Percentiles rank a stretch among this genome's conserved stretches.
Evolutionary conservation across 2,113 vertebrate species (phyloP).

Genomic region (Erythrolamprus reginae): DNA sequence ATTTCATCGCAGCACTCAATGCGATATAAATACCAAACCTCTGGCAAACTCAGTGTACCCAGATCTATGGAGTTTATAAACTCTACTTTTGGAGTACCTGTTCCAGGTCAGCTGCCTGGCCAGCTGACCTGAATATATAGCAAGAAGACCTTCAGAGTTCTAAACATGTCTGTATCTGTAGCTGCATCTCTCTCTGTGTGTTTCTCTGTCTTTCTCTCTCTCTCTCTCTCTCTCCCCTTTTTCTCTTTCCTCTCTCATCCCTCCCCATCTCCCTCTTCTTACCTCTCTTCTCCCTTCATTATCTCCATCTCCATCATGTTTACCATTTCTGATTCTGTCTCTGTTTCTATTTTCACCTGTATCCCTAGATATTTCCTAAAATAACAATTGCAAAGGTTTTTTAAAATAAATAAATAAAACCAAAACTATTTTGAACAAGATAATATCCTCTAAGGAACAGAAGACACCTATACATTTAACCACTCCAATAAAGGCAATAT

Average conservation of each 20-base stretch:
- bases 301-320: not conserved
- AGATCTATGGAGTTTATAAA: not conserved
- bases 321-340: not conserved
- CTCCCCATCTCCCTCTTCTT: not conserved
- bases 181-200: not conserved
- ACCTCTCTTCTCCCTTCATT: not conserved
- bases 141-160: not conserved
- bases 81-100: not conserved
- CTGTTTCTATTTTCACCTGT: not conserved
- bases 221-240: too few relatives aligned
- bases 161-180: not conserved
- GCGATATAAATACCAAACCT: constrained; percentile 24
- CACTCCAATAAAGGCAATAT: not conserved
- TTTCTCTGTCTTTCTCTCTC: too few relatives aligned
- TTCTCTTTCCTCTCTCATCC: not conserved
- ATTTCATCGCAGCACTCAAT: constrained; percentile 42
- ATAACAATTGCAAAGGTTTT: not conserved
- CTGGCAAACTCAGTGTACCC: not conserved
- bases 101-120: not conserved
- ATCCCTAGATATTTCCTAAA: not conserved
- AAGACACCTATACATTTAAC: not conserved
- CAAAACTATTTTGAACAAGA: not conserved
- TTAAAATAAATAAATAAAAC: not conserved
- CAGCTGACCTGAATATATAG: not conserved
- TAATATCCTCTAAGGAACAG: not conserved